These are phyloP conservation scores for Oscarella lobularis DNA, from an alignment of 37 sponge, comb jelly and placozoan genomes.

Conservation along the genomic window DNA sequence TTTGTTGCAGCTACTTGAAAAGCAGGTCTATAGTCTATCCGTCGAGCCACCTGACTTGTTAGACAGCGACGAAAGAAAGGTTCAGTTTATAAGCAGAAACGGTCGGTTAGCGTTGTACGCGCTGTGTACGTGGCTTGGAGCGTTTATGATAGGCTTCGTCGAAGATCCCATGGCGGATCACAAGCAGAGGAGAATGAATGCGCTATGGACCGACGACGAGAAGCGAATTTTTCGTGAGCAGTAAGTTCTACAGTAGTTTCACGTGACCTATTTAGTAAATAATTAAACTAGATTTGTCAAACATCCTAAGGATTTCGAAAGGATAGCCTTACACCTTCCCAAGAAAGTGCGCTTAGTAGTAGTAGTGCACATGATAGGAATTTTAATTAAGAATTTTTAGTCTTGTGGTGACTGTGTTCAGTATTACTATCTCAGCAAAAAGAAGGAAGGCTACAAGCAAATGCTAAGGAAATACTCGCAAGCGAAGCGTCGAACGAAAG, in stretches of 20 bases:
- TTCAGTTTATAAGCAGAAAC: background rate
- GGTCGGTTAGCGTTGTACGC: background rate
- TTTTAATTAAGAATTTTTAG: background rate
- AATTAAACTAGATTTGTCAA: background rate
- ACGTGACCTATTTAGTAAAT: background rate
- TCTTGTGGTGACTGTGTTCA: background rate
- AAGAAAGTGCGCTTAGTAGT: background rate
- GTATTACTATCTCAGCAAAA: conserved; percentile 68
- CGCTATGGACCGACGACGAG: background rate
- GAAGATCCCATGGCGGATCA: conserved; percentile 1
- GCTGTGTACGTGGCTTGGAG: background rate
- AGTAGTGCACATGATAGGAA: background rate
- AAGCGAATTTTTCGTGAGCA: background rate
- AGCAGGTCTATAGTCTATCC: background rate
- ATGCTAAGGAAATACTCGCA: conserved; percentile 12
- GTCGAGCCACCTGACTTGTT: background rate
- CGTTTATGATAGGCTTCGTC: background rate
- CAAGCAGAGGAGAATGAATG: background rate
- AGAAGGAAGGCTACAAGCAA: conserved; percentile 72
- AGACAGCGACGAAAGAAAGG: background rate
- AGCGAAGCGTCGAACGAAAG: background rate
- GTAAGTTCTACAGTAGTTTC: background rate
- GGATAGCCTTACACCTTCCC: background rate
- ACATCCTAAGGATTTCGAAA: background rate
- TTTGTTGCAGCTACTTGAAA: background rate